A percentile compares a stretch with the other conserved stretches of the same genome.
These are phyloP conservation scores for Drosophila mayaguana DNA, from an alignment of 2,888 invertebrate species.

Conservation along the genomic window DNA sequence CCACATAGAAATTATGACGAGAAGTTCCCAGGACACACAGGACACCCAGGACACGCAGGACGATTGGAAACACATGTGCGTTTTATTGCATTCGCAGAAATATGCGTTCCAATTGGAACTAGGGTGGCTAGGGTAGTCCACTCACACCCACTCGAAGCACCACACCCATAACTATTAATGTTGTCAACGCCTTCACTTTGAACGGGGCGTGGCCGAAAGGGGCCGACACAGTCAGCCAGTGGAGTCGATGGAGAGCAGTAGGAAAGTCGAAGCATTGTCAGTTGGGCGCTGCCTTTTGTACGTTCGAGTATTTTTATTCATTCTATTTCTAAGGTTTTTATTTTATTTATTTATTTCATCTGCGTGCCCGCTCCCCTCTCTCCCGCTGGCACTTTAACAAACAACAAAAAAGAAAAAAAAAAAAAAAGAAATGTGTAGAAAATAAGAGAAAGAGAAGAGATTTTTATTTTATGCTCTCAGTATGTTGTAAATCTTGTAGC, in stretches of 20 bases:
- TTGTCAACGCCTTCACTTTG: slow-evolving; percentile 65
- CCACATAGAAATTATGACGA: slow-evolving; percentile 75
- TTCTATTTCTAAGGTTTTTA: slow-evolving; percentile 66
- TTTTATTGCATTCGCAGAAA: slow-evolving; percentile 71
- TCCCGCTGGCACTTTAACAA: slow-evolving; percentile 28
- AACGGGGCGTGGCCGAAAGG: not conserved
- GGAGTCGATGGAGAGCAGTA: slow-evolving; percentile 7
- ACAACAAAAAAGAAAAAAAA: slow-evolving; percentile 2
- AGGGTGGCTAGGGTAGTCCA: slow-evolving; percentile 1
- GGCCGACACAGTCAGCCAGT: slow-evolving; percentile 1
- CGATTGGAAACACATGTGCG: slow-evolving; percentile 72
- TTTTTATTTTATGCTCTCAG: slow-evolving; percentile 76
- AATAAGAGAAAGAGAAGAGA: slow-evolving; percentile 52
- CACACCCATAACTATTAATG: slow-evolving; percentile 69
- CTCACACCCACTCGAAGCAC: not conserved
- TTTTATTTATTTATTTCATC: slow-evolving; percentile 68
- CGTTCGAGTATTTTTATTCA: slow-evolving; percentile 77
- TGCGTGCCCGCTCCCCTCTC: slow-evolving; percentile 24
- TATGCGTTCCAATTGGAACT: slow-evolving; percentile 62
- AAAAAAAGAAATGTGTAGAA: not conserved
- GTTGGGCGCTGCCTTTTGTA: slow-evolving; percentile 62
- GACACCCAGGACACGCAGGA: slow-evolving; percentile 11
- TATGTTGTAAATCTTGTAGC: slow-evolving; percentile 77
- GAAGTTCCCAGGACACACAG: not conserved
- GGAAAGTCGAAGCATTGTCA: slow-evolving; percentile 39